Conservation (phyloP, 2,113 vertebrate genomes). For the Garra rufa region DNA sequence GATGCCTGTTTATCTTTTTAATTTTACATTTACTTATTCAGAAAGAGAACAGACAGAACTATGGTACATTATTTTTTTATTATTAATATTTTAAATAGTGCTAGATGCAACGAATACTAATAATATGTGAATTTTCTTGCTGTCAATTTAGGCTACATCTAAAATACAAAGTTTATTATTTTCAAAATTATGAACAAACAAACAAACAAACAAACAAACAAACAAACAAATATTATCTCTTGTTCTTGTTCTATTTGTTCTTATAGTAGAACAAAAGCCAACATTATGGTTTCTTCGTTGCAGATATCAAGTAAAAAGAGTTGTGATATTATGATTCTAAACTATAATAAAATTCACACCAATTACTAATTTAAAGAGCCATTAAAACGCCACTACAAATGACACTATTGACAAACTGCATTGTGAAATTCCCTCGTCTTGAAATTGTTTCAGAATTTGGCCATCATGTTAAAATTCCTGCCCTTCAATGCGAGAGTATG, state of each 20-base stretch:
- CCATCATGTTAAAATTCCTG: background rate
- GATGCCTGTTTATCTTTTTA: background rate
- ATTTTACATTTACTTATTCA: background rate
- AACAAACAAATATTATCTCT: background rate
- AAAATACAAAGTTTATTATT: background rate
- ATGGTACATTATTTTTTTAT: background rate
- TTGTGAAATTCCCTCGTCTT: background rate
- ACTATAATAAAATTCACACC: background rate
- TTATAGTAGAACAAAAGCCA: background rate
- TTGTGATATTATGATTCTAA: background rate
- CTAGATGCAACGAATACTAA: background rate
- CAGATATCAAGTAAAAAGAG: background rate
- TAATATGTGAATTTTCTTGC: background rate
- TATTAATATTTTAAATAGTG: background rate
- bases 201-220: too few relatives aligned
- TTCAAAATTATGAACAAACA: background rate
- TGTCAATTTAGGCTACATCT: background rate
- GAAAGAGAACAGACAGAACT: background rate
- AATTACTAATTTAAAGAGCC: background rate
- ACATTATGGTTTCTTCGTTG: background rate
- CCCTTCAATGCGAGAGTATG: background rate
- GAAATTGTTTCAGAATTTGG: conserved; percentile 1
- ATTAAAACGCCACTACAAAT: background rate
- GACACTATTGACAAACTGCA: background rate
- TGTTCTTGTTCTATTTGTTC: background rate